Conservation (phyloP, 2,797 vertebrate species). For the Netta rufina region DNA sequence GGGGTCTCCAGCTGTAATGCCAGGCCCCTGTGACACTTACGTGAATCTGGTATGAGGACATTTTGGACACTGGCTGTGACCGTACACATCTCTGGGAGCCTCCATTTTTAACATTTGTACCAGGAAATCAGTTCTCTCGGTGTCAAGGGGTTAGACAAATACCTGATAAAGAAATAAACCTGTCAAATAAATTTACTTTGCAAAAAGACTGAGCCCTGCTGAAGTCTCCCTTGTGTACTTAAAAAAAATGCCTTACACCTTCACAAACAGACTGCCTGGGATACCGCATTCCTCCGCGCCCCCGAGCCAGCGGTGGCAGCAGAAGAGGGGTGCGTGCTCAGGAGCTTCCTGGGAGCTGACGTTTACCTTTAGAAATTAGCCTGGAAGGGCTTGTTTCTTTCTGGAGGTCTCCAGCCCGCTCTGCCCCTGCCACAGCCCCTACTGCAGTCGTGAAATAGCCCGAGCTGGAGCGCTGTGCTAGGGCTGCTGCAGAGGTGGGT, state of each 20-base stretch:
- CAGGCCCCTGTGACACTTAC: neutral
- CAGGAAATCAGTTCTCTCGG: slow-evolving; percentile 36
- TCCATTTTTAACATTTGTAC: slow-evolving; percentile 43
- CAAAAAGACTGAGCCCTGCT: neutral
- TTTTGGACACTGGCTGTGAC: neutral
- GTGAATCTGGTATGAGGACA: neutral
- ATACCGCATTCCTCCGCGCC: neutral
- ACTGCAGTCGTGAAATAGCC: neutral
- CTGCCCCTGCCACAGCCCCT: neutral
- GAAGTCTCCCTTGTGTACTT: neutral
- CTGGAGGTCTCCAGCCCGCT: neutral
- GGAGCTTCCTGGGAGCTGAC: neutral
- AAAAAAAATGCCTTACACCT: neutral
- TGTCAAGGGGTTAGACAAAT: slow-evolving; percentile 72
- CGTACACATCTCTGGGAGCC: slow-evolving; percentile 5
- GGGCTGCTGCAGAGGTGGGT: neutral
- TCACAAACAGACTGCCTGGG: neutral
- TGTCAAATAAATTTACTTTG: slow-evolving; percentile 54
- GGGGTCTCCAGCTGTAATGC: neutral
- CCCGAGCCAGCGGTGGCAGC: neutral
- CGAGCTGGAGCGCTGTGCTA: neutral
- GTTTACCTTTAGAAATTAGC: neutral
- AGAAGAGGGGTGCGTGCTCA: neutral
- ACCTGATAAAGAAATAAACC: slow-evolving; percentile 60
- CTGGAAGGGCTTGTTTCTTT: neutral